Evolutionary conservation across 2,888 invertebrate species (phyloP).

Genomic region (Himalopsyche japonica): DNA sequence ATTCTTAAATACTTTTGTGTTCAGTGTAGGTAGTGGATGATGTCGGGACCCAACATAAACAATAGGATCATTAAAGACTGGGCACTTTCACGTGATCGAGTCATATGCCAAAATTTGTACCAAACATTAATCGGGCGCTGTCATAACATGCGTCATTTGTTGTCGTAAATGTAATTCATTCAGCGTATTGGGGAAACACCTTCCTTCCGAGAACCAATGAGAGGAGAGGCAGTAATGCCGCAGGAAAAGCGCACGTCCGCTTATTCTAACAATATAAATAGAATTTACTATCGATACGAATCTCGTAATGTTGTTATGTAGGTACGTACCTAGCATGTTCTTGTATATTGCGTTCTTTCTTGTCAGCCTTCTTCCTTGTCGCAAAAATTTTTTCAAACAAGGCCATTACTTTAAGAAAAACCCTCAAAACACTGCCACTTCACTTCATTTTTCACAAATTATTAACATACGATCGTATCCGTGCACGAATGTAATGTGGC

Average conservation of each 20-base stretch:
- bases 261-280: conserved; percentile 50
- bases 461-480: conserved; percentile 2
- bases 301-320: conserved; percentile 54
- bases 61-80: not conserved
- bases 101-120: not conserved
- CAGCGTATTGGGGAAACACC: conserved; percentile 35
- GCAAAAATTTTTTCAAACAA: conserved; percentile 74
- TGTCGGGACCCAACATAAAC: not conserved
- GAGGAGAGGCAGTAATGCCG: not conserved
- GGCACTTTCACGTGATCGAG: not conserved
- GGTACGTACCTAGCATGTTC: conserved; percentile 27
- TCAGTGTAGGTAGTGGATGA: not conserved
- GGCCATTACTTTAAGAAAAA: conserved; percentile 63
- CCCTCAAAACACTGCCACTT: not conserved
- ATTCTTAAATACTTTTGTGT: not conserved
- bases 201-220: conserved; percentile 45
- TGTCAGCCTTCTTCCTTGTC: conserved; percentile 62
- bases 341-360: conserved; percentile 44
- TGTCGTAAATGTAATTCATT: not conserved
- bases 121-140: not conserved
- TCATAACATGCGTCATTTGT: conserved; percentile 3
- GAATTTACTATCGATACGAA: conserved; percentile 56
- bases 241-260: conserved; percentile 43
- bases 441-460: conserved; percentile 21
- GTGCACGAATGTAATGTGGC: conserved; percentile 8